These are phyloP conservation scores for Saimiri boliviensis DNA, from an alignment of 2,113 vertebrate species.

Conservation along the genomic window DNA sequence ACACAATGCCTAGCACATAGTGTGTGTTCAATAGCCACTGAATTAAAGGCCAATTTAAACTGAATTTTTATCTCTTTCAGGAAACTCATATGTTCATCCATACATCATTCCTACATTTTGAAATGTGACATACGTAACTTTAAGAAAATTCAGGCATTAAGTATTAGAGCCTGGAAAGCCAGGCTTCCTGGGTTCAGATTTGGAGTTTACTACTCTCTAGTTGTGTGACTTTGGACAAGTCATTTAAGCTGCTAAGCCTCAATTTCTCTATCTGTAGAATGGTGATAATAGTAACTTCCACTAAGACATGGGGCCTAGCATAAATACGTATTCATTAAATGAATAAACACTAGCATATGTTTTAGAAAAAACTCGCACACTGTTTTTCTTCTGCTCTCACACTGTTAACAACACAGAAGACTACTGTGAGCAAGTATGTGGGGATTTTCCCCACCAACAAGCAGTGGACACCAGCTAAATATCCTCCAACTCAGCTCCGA, in stretches of 20 bases:
- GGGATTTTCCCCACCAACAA: too few relatives aligned
- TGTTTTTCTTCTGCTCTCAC: too few relatives aligned
- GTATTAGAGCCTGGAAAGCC: not conserved
- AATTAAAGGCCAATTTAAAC: not conserved
- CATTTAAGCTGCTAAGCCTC: not conserved
- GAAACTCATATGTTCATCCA: not conserved
- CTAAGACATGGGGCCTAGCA: not conserved
- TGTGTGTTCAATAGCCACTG: not conserved
- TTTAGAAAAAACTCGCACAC: too few relatives aligned
- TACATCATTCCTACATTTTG: not conserved
- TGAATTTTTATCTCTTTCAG: not conserved
- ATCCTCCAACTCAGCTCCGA: too few relatives aligned
- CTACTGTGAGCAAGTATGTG: too few relatives aligned
- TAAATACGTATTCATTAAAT: not conserved
- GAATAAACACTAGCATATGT: not conserved
- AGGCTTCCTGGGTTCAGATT: not conserved
- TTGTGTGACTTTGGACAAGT: not conserved
- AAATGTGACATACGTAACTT: not conserved
- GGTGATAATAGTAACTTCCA: not conserved
- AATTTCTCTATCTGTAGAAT: not conserved
- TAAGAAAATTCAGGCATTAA: not conserved
- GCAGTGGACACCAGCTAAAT: too few relatives aligned
- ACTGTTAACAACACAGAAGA: too few relatives aligned
- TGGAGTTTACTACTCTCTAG: not conserved
- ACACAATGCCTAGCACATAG: not conserved